These are phyloP conservation scores for Coleophora flavipennella DNA, from an alignment of 2,888 invertebrate species.

Conservation along the genomic window DNA sequence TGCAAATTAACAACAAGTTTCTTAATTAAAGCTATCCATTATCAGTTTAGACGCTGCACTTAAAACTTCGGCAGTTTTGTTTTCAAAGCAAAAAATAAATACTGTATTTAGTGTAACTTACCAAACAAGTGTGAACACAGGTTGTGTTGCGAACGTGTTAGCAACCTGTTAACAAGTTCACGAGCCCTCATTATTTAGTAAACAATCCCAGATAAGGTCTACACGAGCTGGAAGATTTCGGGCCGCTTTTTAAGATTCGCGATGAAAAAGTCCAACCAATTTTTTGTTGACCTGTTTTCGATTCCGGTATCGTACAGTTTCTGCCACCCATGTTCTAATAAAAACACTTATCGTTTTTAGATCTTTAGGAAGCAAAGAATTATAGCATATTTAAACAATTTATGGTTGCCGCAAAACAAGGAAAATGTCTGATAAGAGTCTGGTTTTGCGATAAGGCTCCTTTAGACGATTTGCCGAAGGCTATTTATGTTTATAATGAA, in stretches of 20 bases:
- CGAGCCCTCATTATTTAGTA: constrained; percentile 54
- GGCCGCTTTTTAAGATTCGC: constrained; percentile 46
- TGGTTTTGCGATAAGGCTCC: constrained; percentile 49
- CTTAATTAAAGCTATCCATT: too few relatives aligned
- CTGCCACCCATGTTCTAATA: constrained; percentile 65
- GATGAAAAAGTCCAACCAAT: constrained; percentile 32
- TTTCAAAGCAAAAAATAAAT: too few relatives aligned
- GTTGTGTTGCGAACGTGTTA: constrained; percentile 14
- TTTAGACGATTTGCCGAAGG: constrained; percentile 19
- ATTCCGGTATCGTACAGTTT: constrained; percentile 45
- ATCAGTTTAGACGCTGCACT: too few relatives aligned
- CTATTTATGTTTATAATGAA: background rate
- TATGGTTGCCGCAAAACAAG: constrained; percentile 60
- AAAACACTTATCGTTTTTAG: constrained; percentile 48
- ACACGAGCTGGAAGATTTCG: constrained; percentile 38
- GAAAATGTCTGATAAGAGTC: constrained; percentile 50
- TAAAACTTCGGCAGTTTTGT: constrained; percentile 8
- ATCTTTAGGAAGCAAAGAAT: constrained; percentile 63
- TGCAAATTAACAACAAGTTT: too few relatives aligned
- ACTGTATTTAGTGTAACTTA: constrained; percentile 17
- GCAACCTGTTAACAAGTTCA: constrained; percentile 47
- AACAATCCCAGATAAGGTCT: constrained; percentile 52
- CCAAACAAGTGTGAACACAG: constrained; percentile 11
- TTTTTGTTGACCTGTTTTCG: constrained; percentile 49
- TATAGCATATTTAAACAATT: constrained; percentile 67